Conservation (phyloP, 2,888 invertebrate species). For the Lasioglossum calceatum region DNA sequence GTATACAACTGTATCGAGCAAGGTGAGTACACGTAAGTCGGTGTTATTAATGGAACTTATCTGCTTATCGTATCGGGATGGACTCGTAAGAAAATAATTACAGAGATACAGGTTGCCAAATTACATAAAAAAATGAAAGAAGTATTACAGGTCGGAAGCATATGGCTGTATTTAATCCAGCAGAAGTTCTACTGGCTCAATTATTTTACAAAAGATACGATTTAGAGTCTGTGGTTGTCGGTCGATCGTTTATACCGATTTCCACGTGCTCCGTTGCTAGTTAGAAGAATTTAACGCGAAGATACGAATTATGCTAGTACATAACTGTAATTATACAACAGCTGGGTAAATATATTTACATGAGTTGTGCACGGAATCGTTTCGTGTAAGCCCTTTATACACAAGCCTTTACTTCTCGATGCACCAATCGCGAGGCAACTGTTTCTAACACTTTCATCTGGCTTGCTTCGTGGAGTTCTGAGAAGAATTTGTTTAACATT, state of each 20-base stretch:
- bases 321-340: not conserved
- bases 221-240: not conserved
- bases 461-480: not conserved
- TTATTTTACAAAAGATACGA: not conserved
- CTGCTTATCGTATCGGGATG: not conserved
- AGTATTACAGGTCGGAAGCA: too few species aligned
- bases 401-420: not conserved
- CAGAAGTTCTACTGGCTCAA: not conserved
- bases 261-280: not conserved
- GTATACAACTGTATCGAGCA: constrained; percentile 14
- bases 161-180: not conserved
- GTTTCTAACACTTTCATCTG: not conserved
- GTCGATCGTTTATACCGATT: not conserved
- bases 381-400: not conserved
- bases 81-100: not conserved
- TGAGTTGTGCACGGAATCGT: not conserved
- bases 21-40: constrained; percentile 3
- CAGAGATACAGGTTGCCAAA: not conserved
- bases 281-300: not conserved
- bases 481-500: not conserved
- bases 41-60: constrained; percentile 6
- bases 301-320: not conserved
- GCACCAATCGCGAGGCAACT: not conserved
- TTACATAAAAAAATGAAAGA: not conserved
- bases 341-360: not conserved